Evolutionary conservation across 2,888 invertebrate genomes (phyloP).

Genomic region (Coremacera marginata): DNA sequence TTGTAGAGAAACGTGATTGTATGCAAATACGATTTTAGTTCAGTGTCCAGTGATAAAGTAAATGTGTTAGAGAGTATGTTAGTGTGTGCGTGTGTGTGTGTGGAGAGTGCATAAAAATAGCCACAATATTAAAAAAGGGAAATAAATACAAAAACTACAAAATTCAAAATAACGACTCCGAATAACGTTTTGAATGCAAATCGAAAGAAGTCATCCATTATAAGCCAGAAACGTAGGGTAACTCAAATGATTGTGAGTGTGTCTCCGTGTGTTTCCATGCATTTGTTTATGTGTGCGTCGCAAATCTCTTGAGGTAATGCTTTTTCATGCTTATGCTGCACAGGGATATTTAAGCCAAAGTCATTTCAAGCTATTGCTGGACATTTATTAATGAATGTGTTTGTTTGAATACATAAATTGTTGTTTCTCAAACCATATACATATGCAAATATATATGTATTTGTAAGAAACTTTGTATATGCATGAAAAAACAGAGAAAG

Average conservation of each 20-base stretch:
- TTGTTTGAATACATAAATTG: not conserved
- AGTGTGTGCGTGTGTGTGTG: no score
- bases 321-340: not conserved
- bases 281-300: not conserved
- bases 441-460: no score
- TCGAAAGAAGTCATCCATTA: conserved; percentile 22
- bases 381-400: conserved; percentile 30
- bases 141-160: not conserved
- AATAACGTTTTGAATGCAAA: conserved; percentile 21
- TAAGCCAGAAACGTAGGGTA: not conserved
- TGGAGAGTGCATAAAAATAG: not conserved
- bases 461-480: no score
- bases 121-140: not conserved
- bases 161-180: conserved; percentile 23
- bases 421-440: no score
- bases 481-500: no score
- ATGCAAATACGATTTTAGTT: conserved; percentile 34
- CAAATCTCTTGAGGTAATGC: not conserved
- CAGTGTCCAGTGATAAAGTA: conserved; percentile 1
- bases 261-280: conserved; percentile 1
- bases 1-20: conserved; percentile 13
- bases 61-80: not conserved
- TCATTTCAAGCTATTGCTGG: not conserved
- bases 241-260: not conserved
- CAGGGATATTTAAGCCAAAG: conserved; percentile 14